phyloP scores from a whole-genome alignment of 2,113 vertebrate species.

The Setophaga kirtlandii region DNA sequence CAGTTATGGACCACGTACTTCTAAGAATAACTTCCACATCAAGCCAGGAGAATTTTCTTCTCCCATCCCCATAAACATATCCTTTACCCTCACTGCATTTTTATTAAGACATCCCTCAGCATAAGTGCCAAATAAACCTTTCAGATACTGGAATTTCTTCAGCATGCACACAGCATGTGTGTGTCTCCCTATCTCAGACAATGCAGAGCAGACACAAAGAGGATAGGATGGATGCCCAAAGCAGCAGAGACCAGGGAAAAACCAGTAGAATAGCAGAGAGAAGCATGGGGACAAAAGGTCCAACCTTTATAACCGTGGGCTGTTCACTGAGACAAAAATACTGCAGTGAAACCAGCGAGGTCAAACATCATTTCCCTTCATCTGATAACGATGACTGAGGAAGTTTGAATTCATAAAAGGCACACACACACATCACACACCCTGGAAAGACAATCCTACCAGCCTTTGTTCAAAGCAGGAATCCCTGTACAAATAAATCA shows the following conservation, averaged over 20 bases:
- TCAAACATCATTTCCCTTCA: not conserved
- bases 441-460: slow-evolving; percentile 18
- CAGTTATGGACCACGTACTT: slow-evolving; percentile 45
- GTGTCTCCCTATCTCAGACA: not conserved
- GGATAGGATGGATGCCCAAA: not conserved
- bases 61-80: not conserved
- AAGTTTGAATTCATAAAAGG: slow-evolving; percentile 25
- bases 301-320: not conserved
- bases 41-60: slow-evolving; percentile 26
- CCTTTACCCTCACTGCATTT: slow-evolving; percentile 36
- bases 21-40: slow-evolving; percentile 65
- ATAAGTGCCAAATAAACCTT: not conserved
- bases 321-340: not conserved
- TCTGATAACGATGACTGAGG: not conserved
- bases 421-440: not conserved
- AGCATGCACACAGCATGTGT: not conserved
- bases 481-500: not conserved
- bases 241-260: not conserved
- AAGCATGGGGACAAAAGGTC: not conserved
- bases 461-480: slow-evolving; percentile 45
- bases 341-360: not conserved
- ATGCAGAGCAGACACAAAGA: slow-evolving; percentile 13
- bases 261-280: not conserved
- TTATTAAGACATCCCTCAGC: slow-evolving; percentile 5
- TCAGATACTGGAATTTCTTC: not conserved